Evolutionary conservation across 2,888 invertebrate species (phyloP), one percentile per base, ranked within the genome.

Genomic region (Morpho deidamia): DNA sequence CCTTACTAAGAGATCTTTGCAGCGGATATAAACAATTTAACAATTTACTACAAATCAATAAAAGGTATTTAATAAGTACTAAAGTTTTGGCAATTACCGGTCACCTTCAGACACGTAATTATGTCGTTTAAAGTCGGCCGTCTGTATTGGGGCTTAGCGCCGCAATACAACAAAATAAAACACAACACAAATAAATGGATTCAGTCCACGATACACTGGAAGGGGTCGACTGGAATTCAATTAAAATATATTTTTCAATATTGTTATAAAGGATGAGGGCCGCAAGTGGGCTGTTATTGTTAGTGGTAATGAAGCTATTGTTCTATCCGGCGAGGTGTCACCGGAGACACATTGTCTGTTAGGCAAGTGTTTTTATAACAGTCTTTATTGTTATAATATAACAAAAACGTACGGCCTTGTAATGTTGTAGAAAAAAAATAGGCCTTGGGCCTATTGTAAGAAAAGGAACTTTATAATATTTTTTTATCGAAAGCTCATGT

Each of bases 231-330:
- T 40, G 41, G 47, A 40, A 70, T 74, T 72, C 68, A 69, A 72
- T 74, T 73, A 69, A 64, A 76, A 76, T 70, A 71, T 59, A 34
- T 67, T 71, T 76, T 75, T 71, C 69, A 67, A 69, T 60, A 69
- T 68, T 67, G 67, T 69, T 72, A 64, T 64, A 70, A 74, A 61
- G 56, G 61, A 63, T 62, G 63, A 63, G 60, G 61, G 62, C 62
- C 53, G 66, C 71, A 64, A 70, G 68, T 68, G 73, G 75, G 66
- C 71, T 73, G 76, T 78, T 81, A 83, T 84, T 83, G 82, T 84
- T 77, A 69, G 70, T 73, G 68, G 74, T 81, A 85, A 85, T 81
- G 81, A 84, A 71, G 63, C 78, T 68, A 81, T 86, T 86, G 83
- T 86, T 79, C 74, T 54, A 72, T 64, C 63, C 71, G 71, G 67